Base-by-base conservation (phyloP, 2,797 vertebrate species). In the Thunnus albacares region DNA sequence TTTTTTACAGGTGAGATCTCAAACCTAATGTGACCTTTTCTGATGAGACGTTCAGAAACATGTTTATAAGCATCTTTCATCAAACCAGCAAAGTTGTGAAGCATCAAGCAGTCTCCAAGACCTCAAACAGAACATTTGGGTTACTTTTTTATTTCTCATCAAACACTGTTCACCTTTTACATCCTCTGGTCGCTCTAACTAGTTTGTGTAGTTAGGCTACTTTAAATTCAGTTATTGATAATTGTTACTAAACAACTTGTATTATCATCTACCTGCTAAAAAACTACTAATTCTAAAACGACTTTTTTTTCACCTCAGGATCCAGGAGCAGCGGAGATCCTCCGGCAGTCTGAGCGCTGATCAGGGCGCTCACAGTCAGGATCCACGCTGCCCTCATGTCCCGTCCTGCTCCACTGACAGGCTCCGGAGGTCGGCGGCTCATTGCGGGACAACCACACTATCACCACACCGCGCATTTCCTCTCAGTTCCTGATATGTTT, bases 251-350 rank as follows among this genome's bases (percentile, higher is more conserved):
- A 43, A 9, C 11, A 38, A 43, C 38, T 0, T 30, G 4, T 30
- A 30, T 5, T 30, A 3, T 30, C 35, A 38, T 41, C 3, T 11
- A 41, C 2, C 33, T 38, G 38, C 38, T 3, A 43, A 43, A 43
- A 6, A 38, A 38, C 33, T 38, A 38, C 8, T 9, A 38, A 38
- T 9, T 33, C 30, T 33, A 33, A 38, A 38, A 24, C 24, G 35
- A 6, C 8, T 9, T 38, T 41, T 13, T 1, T 43, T 43, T 43
- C 87, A 94, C 93, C 93, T 90, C 71, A 0, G 91, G 89, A 35
- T 91, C 84, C 60, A 68, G 30, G 12, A 22, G 8, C 80, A 83
- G 81, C 77, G 92, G 82, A 0, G 90, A 68, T 35, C 79, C 87
- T 1, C 17, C 52, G 28, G 73, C 58, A 0, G 68, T 1, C 18